Evolutionary conservation across 2,113 vertebrate species (phyloP).

Genomic region (Mus pahari): DNA sequence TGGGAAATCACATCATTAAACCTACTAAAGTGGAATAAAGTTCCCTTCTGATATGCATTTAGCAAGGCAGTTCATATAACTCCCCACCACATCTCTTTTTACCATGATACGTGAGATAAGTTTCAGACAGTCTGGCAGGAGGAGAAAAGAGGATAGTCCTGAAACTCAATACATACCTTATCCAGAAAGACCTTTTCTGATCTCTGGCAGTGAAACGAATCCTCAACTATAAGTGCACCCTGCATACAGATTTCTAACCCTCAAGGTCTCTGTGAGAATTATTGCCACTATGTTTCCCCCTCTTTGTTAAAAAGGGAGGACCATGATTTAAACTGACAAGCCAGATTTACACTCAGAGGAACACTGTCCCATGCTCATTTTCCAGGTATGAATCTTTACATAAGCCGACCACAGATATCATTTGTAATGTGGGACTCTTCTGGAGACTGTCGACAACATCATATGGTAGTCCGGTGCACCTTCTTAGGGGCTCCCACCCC

Average conservation of each 20-base stretch:
- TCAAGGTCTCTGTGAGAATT: constrained; percentile 61
- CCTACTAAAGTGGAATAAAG: constrained; percentile 74
- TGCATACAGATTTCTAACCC: constrained; percentile 76
- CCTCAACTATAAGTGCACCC: constrained; percentile 76
- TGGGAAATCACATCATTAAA: constrained; percentile 81
- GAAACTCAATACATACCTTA: constrained; percentile 77
- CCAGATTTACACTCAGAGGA: constrained; percentile 10
- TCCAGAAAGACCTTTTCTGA: constrained; percentile 84
- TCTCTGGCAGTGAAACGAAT: constrained; percentile 84
- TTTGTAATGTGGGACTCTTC: not conserved
- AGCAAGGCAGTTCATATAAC: constrained; percentile 74
- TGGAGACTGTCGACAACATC: not conserved
- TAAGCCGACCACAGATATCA: not conserved
- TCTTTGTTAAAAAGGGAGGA: constrained; percentile 45
- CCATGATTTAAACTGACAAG: constrained; percentile 66
- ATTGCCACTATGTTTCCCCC: constrained; percentile 36
- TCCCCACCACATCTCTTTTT: constrained; percentile 71
- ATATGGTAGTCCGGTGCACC: not conserved
- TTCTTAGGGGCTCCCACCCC: accelerated
- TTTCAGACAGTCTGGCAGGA: constrained; percentile 84
- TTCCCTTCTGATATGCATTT: constrained; percentile 70
- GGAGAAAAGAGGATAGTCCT: constrained; percentile 60
- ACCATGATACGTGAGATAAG: constrained; percentile 77
- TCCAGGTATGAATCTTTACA: constrained; percentile 59
- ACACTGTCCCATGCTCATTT: constrained; percentile 54